Evolutionary conservation across 2,888 invertebrate species (phyloP), one percentile per base, ranked within the genome.

Genomic region (Stomorhina lunata): DNA sequence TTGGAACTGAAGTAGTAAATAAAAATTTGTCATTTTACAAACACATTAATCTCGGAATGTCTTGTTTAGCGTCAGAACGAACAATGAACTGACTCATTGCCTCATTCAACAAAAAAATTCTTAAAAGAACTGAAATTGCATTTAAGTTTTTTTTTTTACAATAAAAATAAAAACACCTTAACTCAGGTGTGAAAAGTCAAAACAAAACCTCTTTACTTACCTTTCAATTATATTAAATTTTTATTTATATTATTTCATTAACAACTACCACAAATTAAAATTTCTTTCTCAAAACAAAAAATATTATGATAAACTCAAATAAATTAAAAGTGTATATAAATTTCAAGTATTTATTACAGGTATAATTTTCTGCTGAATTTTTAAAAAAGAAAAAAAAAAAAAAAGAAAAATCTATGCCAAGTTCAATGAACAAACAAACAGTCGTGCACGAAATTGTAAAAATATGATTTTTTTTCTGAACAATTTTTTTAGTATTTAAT

Each of bases 361-460:
- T 45, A 34, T 69, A 61, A 48, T 53, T 68, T 9, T 48, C 22
- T 4, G 5, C 27, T n/a, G 12, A 50, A 50, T 25, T 22, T 48
- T 45, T 9, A 2, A 4, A 27, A 9, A 65, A 50, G 15, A 45
- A 50, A 32, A 48, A 59, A 50, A 12, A 34, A 32, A 40, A 15
- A 45, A 53, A 57, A 43, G 43, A 20, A 37, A 77, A 65, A 81
- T 78, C 73, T 69, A 65, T 81, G 81, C 65, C 81, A 82, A 82
- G 81, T 82, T 82, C 81, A 82, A 75, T 78, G 73, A 78, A 75
- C 81, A 82, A 78, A 75, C 81, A 82, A 77, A 48, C 55, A 50
- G 68, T 50, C 37, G 32, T 45, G 40, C 66, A 57, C 48, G 37
- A 57, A 76, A 68, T 9, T 68, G 37, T 32, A 34, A 22, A 22